These are phyloP conservation scores for Channa argus DNA, from an alignment of 2,113 vertebrate genomes.

Conservation along the genomic window DNA sequence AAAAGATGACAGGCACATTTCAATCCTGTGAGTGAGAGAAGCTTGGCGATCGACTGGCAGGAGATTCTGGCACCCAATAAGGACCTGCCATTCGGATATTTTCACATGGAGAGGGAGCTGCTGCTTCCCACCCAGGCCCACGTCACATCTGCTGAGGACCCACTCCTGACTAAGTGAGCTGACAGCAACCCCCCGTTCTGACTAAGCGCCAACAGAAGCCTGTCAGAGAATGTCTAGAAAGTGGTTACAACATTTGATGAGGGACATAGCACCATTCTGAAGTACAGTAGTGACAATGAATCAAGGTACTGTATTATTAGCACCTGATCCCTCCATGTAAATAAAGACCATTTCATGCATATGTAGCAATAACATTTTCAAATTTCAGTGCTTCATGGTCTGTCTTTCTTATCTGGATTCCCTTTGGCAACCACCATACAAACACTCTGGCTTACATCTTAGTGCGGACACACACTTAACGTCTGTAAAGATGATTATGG, in stretches of 20 bases:
- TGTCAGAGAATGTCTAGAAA: conserved; percentile 28
- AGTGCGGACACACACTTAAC: neutral
- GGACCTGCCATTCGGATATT: conserved; percentile 64
- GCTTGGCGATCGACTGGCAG: conserved; percentile 61
- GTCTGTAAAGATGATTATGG: no score
- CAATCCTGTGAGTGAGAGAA: conserved; percentile 74
- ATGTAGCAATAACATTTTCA: neutral
- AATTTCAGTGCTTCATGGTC: neutral
- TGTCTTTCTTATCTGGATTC: neutral
- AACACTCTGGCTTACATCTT: neutral
- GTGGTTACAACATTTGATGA: conserved; percentile 26
- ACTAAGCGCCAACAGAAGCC: conserved; percentile 43
- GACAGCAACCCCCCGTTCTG: conserved; percentile 56
- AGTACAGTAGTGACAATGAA: neutral
- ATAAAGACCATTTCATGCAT: neutral
- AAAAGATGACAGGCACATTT: conserved; percentile 78
- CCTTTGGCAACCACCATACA: neutral
- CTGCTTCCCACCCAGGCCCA: conserved; percentile 68
- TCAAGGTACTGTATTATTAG: neutral
- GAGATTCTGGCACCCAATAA: conserved; percentile 67
- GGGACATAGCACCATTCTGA: neutral
- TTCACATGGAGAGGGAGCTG: conserved; percentile 63
- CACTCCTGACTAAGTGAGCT: conserved; percentile 60
- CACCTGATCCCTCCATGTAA: neutral
- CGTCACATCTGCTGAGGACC: conserved; percentile 77